A percentile compares a stretch with the other conserved stretches of the same genome.
phyloP scores from a whole-genome alignment of 2,113 vertebrate genomes.

The Cryptomyrus ogoouensis region DNA sequence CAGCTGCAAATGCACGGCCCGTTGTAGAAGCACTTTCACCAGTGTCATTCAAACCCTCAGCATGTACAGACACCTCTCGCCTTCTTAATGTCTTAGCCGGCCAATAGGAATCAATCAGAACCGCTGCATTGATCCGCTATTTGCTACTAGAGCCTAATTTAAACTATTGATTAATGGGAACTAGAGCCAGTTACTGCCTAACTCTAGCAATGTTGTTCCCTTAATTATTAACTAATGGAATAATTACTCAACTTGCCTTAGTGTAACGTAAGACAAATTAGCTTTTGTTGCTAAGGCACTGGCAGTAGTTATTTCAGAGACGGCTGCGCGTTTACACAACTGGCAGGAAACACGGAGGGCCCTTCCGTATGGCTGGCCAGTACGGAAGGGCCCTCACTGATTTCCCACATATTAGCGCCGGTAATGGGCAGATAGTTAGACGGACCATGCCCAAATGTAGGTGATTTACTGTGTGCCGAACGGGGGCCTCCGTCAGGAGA shows the following conservation, averaged over 20 bases:
- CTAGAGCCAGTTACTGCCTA: background rate
- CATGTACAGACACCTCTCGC: background rate
- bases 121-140: background rate
- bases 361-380: background rate
- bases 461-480: background rate
- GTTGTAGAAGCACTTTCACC: background rate
- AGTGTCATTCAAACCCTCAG: background rate
- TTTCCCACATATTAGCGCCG: background rate
- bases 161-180: conserved; percentile 6
- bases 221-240: conserved; percentile 11
- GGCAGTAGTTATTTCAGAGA: background rate
- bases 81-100: background rate
- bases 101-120: background rate
- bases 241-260: conserved; percentile 10
- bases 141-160: background rate
- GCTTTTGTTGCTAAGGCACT: background rate
- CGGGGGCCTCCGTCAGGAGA: background rate
- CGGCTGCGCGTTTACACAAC: background rate
- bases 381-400: background rate
- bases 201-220: background rate
- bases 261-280: background rate
- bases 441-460: background rate
- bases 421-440: conserved; percentile 5
- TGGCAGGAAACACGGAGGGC: background rate
- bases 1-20: background rate